These are phyloP conservation scores for Serranochromis macrocephalus DNA, from an alignment of 2,113 vertebrate species.

Conservation along the genomic window DNA sequence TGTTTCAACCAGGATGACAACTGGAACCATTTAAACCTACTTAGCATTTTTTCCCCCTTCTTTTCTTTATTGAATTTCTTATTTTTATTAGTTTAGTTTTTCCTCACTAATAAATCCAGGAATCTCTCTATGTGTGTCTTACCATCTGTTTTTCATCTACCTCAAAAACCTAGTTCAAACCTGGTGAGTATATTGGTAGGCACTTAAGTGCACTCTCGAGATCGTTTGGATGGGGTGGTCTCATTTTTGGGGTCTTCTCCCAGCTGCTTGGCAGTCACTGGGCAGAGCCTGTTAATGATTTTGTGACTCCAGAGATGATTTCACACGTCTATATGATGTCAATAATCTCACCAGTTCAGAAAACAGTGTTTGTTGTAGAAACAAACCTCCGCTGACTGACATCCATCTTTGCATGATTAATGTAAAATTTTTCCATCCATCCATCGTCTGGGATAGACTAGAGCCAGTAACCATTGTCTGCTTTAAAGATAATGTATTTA, in stretches of 20 bases:
- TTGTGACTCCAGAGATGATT: background rate
- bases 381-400: background rate
- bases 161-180: background rate
- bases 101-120: background rate
- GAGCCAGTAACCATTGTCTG: background rate
- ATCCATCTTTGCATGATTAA: background rate
- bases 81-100: background rate
- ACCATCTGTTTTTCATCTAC: background rate
- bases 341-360: background rate
- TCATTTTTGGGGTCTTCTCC: background rate
- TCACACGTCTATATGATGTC: background rate
- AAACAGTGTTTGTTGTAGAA: background rate
- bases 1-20: background rate
- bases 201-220: background rate
- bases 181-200: background rate
- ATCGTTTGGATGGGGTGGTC: background rate
- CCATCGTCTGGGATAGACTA: background rate
- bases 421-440: background rate
- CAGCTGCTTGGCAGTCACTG: background rate
- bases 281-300: background rate
- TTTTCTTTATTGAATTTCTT: background rate
- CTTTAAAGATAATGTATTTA: background rate
- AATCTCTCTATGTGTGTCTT: background rate
- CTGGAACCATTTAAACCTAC: background rate
- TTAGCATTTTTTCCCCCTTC: background rate